These are phyloP conservation scores for Scartelaos histophorus DNA, from an alignment of 2,113 vertebrate genomes.

Conservation along the genomic window DNA sequence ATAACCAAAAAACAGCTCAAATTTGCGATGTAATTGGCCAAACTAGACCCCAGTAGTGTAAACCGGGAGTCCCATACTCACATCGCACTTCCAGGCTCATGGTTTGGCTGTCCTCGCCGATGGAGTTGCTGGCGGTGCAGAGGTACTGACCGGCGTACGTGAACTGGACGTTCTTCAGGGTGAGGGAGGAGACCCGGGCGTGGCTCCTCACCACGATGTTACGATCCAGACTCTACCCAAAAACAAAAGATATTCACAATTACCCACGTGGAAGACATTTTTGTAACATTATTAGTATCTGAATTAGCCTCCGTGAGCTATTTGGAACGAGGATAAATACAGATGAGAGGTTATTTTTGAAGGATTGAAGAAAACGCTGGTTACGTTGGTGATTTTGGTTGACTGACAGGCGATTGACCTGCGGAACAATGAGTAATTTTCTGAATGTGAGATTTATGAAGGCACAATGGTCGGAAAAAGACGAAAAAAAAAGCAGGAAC, in stretches of 20 bases:
- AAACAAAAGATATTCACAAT: not conserved
- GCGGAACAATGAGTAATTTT: not conserved
- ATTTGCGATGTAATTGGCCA: too few species aligned
- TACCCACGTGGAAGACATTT: not conserved
- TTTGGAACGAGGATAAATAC: not conserved
- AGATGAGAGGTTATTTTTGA: not conserved
- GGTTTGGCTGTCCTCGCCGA: conserved; percentile 88
- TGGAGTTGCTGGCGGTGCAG: conserved; percentile 93
- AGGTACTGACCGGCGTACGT: conserved; percentile 92
- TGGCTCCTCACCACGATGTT: conserved; percentile 90
- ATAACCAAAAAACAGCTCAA: too few species aligned
- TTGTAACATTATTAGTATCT: not conserved
- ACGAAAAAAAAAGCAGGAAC: not conserved
- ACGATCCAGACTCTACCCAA: conserved; percentile 85
- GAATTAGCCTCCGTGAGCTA: not conserved
- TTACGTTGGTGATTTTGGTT: not conserved
- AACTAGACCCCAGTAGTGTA: not conserved
- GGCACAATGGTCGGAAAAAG: not conserved
- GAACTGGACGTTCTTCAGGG: conserved; percentile 93
- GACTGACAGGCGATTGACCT: conserved; percentile 4
- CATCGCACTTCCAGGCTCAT: conserved; percentile 97
- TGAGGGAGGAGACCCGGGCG: conserved; percentile 91
- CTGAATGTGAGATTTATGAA: not conserved
- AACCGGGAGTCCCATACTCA: conserved; percentile 70
- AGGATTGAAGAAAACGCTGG: not conserved